These are phyloP conservation scores for Cataglyphis livida DNA, from an alignment of 2,888 invertebrate genomes.

Conservation along the genomic window DNA sequence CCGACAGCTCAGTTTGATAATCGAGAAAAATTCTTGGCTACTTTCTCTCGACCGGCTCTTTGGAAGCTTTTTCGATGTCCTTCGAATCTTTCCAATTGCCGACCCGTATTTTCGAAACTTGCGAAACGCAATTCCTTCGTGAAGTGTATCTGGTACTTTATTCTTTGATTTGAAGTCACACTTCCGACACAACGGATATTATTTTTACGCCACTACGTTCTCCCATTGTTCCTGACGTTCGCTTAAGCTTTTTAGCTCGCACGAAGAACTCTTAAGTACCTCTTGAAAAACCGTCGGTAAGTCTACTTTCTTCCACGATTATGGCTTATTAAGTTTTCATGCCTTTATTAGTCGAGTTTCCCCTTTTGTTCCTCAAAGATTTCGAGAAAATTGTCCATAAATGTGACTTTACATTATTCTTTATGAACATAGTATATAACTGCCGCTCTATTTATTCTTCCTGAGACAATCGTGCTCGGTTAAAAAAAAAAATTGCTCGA, in stretches of 20 bases:
- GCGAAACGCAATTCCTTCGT: slow-evolving; percentile 9
- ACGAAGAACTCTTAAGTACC: slow-evolving; percentile 51
- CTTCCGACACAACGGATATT: slow-evolving; percentile 14
- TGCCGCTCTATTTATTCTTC: slow-evolving; percentile 29
- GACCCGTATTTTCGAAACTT: slow-evolving; percentile 6
- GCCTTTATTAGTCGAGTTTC: slow-evolving; percentile 47
- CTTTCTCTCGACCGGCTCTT: background rate
- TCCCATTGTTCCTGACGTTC: slow-evolving; percentile 39
- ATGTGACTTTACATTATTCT: slow-evolving; percentile 29
- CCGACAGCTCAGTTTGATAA: background rate
- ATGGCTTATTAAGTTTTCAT: slow-evolving; percentile 44
- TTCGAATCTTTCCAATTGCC: background rate
- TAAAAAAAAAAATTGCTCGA: slow-evolving; percentile 3
- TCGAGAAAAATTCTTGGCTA: background rate
- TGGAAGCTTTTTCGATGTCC: background rate
- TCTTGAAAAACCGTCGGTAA: slow-evolving; percentile 50
- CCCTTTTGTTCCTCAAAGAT: slow-evolving; percentile 49
- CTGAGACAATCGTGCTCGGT: background rate
- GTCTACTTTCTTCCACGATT: slow-evolving; percentile 50
- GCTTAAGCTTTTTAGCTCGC: slow-evolving; percentile 48
- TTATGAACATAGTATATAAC: slow-evolving; percentile 7
- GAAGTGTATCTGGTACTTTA: slow-evolving; percentile 14
- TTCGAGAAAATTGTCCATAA: slow-evolving; percentile 45
- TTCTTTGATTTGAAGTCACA: slow-evolving; percentile 10
- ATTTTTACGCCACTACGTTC: slow-evolving; percentile 38